A percentile compares a stretch with the other conserved stretches of the same genome.
These are phyloP conservation scores for Tetrapedia diversipes DNA, from an alignment of 2,888 invertebrate species.

Conservation along the genomic window DNA sequence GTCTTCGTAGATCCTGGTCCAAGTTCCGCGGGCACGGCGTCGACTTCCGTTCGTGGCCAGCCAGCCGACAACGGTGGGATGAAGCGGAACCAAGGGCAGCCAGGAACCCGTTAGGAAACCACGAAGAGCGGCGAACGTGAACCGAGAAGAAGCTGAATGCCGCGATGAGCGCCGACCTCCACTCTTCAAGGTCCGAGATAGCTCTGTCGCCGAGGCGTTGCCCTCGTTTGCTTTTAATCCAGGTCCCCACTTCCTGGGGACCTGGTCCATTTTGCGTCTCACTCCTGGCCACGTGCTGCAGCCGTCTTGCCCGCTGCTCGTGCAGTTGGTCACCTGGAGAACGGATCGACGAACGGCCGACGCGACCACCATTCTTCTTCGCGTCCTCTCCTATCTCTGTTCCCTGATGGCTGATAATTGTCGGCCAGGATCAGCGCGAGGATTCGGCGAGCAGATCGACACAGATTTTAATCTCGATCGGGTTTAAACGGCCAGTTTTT, in stretches of 20 bases:
- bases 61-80: constrained; percentile 49
- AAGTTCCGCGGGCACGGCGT: constrained; percentile 25
- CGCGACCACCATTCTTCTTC: constrained; percentile 17
- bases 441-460: constrained; percentile 29
- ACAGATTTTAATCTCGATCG: constrained; percentile 17
- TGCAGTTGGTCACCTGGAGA: constrained; percentile 61
- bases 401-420: constrained; percentile 44
- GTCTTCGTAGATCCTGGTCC: constrained; percentile 45
- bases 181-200: constrained; percentile 81
- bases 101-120: constrained; percentile 34
- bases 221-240: constrained; percentile 83
- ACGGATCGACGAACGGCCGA: constrained; percentile 53
- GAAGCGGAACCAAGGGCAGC: constrained; percentile 1
- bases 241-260: constrained; percentile 80
- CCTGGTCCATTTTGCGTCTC: constrained; percentile 82
- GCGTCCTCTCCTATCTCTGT: constrained; percentile 39
- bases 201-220: constrained; percentile 81
- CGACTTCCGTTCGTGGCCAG: constrained; percentile 53
- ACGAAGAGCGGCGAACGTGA: constrained; percentile 1
- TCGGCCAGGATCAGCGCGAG: constrained; percentile 42
- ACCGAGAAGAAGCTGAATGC: constrained; percentile 7
- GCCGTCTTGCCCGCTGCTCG: constrained; percentile 27
- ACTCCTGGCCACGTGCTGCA: constrained; percentile 55
- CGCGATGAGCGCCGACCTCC: constrained; percentile 70
- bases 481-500: not conserved